phyloP scores from a whole-genome alignment of 92 coral and sea anemone genomes.

The Metridium senile region DNA sequence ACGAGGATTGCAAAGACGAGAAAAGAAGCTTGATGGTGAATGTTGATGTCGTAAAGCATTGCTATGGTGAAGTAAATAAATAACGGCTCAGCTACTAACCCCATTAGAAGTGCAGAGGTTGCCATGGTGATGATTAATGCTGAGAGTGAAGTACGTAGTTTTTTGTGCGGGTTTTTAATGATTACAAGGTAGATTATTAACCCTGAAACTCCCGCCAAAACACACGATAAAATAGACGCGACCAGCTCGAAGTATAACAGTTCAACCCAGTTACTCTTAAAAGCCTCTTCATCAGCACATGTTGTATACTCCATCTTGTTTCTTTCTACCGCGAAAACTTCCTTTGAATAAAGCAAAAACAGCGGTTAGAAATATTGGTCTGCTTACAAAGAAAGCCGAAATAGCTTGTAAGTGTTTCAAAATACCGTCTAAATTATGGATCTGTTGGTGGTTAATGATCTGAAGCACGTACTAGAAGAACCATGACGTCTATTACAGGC shows the following conservation, averaged over 20 bases:
- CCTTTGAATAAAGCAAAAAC: background rate
- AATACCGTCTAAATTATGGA: too few relatives aligned
- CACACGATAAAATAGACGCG: conserved; percentile 21
- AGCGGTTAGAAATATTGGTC: background rate
- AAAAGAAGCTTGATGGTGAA: conserved; percentile 11
- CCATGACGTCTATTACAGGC: background rate
- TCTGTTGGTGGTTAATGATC: background rate
- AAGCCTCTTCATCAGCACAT: conserved; percentile 11
- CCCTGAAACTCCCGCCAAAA: conserved; percentile 19
- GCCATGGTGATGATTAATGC: conserved; percentile 37
- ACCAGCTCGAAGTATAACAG: conserved; percentile 33
- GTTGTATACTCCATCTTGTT: conserved; percentile 5
- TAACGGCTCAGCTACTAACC: conserved; percentile 33
- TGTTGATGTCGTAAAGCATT: conserved; percentile 8
- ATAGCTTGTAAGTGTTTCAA: background rate
- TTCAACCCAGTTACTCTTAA: conserved; percentile 18
- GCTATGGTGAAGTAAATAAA: conserved; percentile 34
- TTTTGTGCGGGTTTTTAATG: conserved; percentile 24
- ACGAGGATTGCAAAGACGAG: conserved; percentile 28
- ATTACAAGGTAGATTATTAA: conserved; percentile 9
- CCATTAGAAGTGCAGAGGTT: conserved; percentile 27
- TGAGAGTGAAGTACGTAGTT: conserved; percentile 34
- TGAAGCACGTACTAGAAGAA: background rate
- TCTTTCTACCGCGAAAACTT: background rate
- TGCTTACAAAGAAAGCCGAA: background rate